phyloP scores from a whole-genome alignment of 1,140 invertebrate genomes.

The Lamellibrachia luymesi region DNA sequence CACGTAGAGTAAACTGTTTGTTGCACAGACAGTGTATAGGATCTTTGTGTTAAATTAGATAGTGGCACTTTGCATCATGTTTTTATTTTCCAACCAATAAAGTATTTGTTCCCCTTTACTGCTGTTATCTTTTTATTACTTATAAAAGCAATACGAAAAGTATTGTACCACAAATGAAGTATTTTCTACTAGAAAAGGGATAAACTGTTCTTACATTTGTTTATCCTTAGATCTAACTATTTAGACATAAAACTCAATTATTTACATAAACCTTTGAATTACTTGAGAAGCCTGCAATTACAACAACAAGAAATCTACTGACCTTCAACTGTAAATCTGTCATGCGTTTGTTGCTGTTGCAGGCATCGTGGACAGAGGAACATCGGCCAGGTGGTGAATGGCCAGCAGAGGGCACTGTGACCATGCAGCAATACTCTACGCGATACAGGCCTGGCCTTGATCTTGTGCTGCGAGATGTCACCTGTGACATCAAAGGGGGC shows the following conservation, averaged over 20 bases:
- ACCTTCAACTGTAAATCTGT: not conserved
- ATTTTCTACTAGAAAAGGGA: not conserved
- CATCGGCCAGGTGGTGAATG: constrained; percentile 60
- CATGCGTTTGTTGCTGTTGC: not conserved
- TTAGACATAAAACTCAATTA: not conserved
- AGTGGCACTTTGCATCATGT: too few relatives aligned
- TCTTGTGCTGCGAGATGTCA: constrained; percentile 73
- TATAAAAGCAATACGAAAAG: not conserved
- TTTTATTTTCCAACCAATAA: too few relatives aligned
- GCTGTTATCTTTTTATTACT: not conserved
- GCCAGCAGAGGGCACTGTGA: constrained; percentile 72
- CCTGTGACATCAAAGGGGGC: constrained; percentile 64
- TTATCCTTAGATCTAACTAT: not conserved
- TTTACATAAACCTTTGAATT: not conserved
- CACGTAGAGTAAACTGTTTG: not conserved
- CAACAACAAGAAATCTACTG: not conserved
- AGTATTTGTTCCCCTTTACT: too few relatives aligned
- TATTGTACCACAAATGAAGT: not conserved
- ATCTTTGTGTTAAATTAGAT: not conserved
- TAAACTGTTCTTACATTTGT: not conserved
- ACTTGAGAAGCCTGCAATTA: not conserved
- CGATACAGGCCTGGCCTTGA: constrained; percentile 79
- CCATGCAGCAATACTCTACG: constrained; percentile 72
- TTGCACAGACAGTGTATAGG: not conserved
- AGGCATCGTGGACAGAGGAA: constrained; percentile 23